Evolutionary conservation across 2,113 vertebrate species (phyloP).

Genomic region (Dasyornis broadbenti): DNA sequence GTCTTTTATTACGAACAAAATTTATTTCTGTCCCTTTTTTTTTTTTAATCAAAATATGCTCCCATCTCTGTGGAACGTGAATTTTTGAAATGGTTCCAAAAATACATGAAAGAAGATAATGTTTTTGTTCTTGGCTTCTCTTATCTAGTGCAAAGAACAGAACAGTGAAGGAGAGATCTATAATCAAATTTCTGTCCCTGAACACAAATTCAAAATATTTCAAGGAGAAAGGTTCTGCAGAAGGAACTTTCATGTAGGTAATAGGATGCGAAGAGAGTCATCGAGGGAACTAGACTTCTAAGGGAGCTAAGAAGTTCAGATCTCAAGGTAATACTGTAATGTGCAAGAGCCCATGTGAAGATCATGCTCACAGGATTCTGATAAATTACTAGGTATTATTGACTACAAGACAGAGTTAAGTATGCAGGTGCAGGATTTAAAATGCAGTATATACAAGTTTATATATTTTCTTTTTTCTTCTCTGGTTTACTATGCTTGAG

Average conservation of each 20-base stretch:
- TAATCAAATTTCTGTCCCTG: not conserved
- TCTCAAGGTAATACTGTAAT: not conserved
- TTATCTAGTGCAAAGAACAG: not conserved
- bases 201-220: constrained; percentile 4
- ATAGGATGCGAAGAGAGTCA: not conserved
- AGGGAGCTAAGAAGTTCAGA: not conserved
- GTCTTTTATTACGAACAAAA: not conserved
- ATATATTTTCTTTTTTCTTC: not conserved
- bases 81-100: not conserved
- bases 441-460: not conserved
- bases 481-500: not conserved
- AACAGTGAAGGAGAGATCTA: not conserved
- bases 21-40: not conserved
- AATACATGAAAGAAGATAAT: not conserved
- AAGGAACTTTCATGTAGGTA: not conserved
- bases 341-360: not conserved
- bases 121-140: not conserved
- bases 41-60: not conserved
- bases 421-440: not conserved
- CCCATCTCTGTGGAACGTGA: not conserved
- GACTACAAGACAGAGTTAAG: not conserved
- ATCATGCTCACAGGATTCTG: not conserved
- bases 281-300: not conserved
- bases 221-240: not conserved
- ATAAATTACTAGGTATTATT: not conserved